Conservation (phyloP, 2,797 vertebrate genomes). For the Chelon auratus region DNA sequence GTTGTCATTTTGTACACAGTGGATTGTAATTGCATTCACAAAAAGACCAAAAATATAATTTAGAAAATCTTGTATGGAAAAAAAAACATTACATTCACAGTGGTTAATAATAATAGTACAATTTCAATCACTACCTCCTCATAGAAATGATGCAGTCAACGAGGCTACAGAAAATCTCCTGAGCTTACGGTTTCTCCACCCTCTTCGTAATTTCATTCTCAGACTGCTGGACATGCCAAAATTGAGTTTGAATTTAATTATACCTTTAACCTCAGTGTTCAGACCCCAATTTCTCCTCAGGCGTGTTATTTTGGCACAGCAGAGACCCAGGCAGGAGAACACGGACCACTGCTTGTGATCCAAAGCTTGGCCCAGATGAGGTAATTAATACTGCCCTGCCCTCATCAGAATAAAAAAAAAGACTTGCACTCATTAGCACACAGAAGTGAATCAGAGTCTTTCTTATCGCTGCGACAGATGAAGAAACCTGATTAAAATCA, state of each 20-base stretch:
- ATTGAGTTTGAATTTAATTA: conserved; percentile 79
- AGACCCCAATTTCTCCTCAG: conserved; percentile 73
- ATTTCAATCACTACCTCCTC: conserved; percentile 61
- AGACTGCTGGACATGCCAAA: conserved; percentile 70
- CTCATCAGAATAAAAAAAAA: conserved; percentile 57
- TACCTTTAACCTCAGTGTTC: conserved; percentile 78
- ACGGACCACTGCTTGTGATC: conserved; percentile 48
- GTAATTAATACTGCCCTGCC: conserved; percentile 70
- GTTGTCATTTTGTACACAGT: not conserved
- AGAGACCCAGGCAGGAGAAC: conserved; percentile 42
- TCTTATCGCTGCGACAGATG: conserved; percentile 57
- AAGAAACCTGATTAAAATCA: conserved; percentile 70
- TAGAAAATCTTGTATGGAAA: not conserved
- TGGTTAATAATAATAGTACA: conserved; percentile 61
- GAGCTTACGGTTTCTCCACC: conserved; percentile 36
- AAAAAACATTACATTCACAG: conserved; percentile 36
- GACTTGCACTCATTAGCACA: conserved; percentile 53
- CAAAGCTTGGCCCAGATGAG: conserved; percentile 53
- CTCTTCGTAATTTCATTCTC: conserved; percentile 62
- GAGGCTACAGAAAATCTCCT: conserved; percentile 46
- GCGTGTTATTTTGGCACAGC: conserved; percentile 63
- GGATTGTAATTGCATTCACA: not conserved
- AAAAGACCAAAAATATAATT: not conserved
- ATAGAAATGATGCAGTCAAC: conserved; percentile 65
- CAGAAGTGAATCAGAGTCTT: conserved; percentile 42